A percentile compares a stretch with the other conserved stretches of the same genome.
Evolutionary conservation across 2,113 vertebrate species (phyloP).

Genomic region (Addax nasomaculatus): DNA sequence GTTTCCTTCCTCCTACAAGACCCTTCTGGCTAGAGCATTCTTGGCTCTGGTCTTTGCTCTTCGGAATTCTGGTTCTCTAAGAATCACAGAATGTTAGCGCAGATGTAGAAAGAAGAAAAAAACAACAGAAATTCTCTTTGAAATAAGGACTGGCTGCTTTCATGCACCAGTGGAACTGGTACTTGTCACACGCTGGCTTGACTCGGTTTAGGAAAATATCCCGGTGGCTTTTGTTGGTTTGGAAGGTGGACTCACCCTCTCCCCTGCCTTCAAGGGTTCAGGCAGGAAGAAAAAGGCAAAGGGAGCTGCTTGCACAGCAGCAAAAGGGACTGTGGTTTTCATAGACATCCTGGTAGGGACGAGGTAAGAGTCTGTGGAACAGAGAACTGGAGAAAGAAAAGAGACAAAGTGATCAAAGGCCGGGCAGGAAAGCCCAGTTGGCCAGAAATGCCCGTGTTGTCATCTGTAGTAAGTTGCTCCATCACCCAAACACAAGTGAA

Average conservation of each 20-base stretch:
- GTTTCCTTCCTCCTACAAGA: background rate
- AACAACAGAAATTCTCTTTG: background rate
- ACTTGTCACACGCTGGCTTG: background rate
- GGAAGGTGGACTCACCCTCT: background rate
- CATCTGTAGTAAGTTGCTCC: rapidly evolving
- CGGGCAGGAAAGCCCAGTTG: rapidly evolving
- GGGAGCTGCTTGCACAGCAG: background rate
- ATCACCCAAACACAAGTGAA: background rate
- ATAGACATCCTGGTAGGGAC: background rate
- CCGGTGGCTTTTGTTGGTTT: background rate
- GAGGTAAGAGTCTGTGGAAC: rapidly evolving
- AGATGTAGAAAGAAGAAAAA: slow-evolving; percentile 52
- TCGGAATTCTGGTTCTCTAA: slow-evolving; percentile 60
- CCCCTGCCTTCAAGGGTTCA: background rate
- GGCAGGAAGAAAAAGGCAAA: background rate
- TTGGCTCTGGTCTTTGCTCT: slow-evolving; percentile 55
- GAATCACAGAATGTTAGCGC: slow-evolving; percentile 65
- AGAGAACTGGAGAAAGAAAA: background rate
- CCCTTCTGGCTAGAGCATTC: slow-evolving; percentile 26
- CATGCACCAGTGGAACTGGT: background rate
- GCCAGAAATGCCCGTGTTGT: rapidly evolving
- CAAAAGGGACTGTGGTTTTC: background rate
- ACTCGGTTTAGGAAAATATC: background rate
- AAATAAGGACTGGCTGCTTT: background rate
- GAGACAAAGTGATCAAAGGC: rapidly evolving